These are phyloP conservation scores for Ochotona princeps DNA, from an alignment of 2,113 vertebrate genomes.

Conservation along the genomic window DNA sequence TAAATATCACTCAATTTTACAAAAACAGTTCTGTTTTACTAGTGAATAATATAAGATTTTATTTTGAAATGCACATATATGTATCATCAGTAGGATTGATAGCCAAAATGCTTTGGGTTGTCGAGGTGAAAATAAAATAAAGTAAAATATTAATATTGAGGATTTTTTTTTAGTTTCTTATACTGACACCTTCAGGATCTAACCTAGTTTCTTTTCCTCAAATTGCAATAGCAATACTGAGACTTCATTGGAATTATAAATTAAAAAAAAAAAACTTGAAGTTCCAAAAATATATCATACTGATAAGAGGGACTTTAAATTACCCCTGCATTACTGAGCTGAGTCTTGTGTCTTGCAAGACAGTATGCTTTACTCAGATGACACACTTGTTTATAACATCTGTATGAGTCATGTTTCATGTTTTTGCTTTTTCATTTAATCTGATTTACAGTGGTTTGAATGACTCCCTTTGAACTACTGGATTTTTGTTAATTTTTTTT, in stretches of 20 bases:
- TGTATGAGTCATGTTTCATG: background rate
- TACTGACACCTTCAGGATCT: background rate
- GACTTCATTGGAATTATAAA: background rate
- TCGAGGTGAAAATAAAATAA: background rate
- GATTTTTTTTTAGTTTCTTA: background rate
- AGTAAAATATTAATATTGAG: background rate
- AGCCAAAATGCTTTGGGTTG: constrained; percentile 15
- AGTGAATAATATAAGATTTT: background rate
- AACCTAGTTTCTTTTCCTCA: constrained; percentile 1
- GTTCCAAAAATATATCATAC: background rate
- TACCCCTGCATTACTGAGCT: background rate
- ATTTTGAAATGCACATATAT: background rate
- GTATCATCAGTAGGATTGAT: background rate
- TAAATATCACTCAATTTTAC: background rate
- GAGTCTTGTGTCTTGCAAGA: background rate
- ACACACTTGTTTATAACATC: background rate
- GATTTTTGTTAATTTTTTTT: background rate
- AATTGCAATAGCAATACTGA: constrained; percentile 14
- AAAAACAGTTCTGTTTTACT: background rate
- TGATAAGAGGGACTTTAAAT: background rate
- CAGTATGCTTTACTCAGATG: background rate
- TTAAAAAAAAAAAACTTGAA: background rate
- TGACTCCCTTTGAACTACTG: constrained; percentile 26
- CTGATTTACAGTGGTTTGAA: constrained; percentile 20
- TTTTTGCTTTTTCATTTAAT: constrained; percentile 32